Evolutionary conservation across 2,113 vertebrate species (phyloP), one percentile per base, ranked within the genome.

Genomic region (Myodes glareolus): DNA sequence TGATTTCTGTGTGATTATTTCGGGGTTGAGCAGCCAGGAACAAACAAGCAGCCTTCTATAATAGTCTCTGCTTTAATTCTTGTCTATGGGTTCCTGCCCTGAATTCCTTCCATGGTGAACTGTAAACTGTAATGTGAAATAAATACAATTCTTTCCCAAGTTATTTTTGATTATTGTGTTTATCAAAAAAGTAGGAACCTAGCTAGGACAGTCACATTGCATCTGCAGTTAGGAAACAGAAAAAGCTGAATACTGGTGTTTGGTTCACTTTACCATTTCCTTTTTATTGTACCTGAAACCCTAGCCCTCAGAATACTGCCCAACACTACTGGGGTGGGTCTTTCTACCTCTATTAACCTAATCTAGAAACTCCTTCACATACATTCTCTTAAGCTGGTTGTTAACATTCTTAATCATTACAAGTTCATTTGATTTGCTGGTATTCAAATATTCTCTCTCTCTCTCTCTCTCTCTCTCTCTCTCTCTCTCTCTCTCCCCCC

Each of bases 1-100:
- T 58, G 58, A 21, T 58, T 58, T 58, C 19, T 58, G 19, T 58
- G 58, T 58, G 58, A 58, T 58, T 58, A 21, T 58, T 58, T 58
- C 1, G 6, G 17, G 17, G 17, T 17, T 58, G 55, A 58, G 17
- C 17, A 58, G 58, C 6, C 0, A 0, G 19, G 19, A 58, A 58
- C 58, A 58, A 58, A 23, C 58, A 58, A 58, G 58, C 58, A 58
- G 58, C 19, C 19, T 58, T 21, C 58, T 58, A 58, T 19, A 58
- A 29, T 39, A n/a, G 55, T 61, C 80, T 39, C 47, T 61, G 55
- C 36, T 61, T 61, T 25, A 29, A 4, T n/a, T 82, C 11, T 39
- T 61, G 21, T 61, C 23, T 82, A 61, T 11, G 27, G 36, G 23
- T 61, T 82, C 3, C 23, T 61, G n/a, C n/a, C 23, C 61, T 61